phyloP scores from a whole-genome alignment of 1,140 invertebrate species.

The Drosophila persimilis region DNA sequence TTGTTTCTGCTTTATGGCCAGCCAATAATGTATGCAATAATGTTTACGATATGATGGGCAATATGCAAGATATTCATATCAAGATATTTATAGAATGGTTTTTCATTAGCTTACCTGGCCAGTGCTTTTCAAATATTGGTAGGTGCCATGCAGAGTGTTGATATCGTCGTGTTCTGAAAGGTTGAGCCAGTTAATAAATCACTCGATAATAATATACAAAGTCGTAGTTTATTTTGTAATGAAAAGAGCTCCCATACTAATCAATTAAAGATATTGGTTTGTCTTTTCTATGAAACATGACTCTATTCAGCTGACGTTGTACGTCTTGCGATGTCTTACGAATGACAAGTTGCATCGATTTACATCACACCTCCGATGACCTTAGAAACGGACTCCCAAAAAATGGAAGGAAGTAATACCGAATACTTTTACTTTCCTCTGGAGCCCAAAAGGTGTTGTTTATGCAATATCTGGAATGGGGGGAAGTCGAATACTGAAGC shows the following conservation, averaged over 20 bases:
- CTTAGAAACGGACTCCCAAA: conserved; percentile 31
- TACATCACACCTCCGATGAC: conserved; percentile 34
- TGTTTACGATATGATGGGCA: conserved; percentile 53
- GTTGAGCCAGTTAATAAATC: no score
- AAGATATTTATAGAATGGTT: conserved; percentile 11
- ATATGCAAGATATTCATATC: conserved; percentile 23
- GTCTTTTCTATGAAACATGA: background rate
- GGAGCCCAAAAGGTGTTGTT: conserved; percentile 52
- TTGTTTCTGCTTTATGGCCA: conserved; percentile 36
- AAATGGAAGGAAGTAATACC: conserved; percentile 39
- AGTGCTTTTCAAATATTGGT: conserved; percentile 81
- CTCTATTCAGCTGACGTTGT: conserved; percentile 1
- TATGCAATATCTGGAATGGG: conserved; percentile 58
- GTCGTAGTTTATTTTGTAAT: no score
- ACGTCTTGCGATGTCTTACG: background rate
- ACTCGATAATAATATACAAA: no score
- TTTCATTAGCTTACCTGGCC: conserved; percentile 68
- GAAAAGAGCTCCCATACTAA: no score
- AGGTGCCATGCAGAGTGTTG: conserved; percentile 79
- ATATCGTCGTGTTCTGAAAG: conserved; percentile 78
- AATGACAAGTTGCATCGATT: conserved; percentile 16
- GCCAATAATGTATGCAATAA: conserved; percentile 65
- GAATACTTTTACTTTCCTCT: conserved; percentile 69
- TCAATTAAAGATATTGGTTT: no score
- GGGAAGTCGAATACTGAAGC: conserved; percentile 46